Evolutionary conservation across 2,113 vertebrate genomes (phyloP).

Genomic region (Hyperopisus bebe): DNA sequence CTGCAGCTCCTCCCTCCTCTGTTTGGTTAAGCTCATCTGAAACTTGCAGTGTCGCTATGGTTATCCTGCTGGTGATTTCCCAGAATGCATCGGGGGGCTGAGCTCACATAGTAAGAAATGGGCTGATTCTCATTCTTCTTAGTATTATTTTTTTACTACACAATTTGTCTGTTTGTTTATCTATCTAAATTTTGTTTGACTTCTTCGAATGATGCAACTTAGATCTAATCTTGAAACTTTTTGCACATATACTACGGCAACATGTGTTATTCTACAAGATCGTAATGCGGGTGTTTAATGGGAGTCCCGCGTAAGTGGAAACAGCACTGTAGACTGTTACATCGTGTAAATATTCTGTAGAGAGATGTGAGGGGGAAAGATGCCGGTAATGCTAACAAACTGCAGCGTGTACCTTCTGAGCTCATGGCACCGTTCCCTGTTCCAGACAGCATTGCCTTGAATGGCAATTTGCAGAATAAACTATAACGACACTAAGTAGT

Average conservation of each 20-base stretch:
- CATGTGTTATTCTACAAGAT: background rate
- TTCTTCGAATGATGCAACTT: background rate
- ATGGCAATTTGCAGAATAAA: background rate
- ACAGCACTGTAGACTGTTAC: background rate
- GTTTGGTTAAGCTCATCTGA: background rate
- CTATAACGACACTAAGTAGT: background rate
- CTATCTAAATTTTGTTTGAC: too few relatives aligned
- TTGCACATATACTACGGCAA: background rate
- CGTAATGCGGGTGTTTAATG: background rate
- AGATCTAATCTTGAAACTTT: background rate
- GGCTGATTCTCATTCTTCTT: background rate
- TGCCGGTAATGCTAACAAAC: background rate
- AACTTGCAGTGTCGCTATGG: background rate
- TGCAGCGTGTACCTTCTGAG: background rate
- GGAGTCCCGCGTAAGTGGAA: background rate
- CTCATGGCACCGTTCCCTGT: background rate
- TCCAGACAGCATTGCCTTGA: background rate
- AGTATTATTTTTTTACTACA: background rate
- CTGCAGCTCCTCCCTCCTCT: background rate
- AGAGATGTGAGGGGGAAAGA: background rate
- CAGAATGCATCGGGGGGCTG: background rate
- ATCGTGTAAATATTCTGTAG: background rate
- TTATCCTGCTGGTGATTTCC: background rate
- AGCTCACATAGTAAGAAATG: background rate
- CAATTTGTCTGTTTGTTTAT: too few relatives aligned